Evolutionary conservation across 92 coral and sea anemone genomes (phyloP).

Genomic region (Paragorgia papillata): DNA sequence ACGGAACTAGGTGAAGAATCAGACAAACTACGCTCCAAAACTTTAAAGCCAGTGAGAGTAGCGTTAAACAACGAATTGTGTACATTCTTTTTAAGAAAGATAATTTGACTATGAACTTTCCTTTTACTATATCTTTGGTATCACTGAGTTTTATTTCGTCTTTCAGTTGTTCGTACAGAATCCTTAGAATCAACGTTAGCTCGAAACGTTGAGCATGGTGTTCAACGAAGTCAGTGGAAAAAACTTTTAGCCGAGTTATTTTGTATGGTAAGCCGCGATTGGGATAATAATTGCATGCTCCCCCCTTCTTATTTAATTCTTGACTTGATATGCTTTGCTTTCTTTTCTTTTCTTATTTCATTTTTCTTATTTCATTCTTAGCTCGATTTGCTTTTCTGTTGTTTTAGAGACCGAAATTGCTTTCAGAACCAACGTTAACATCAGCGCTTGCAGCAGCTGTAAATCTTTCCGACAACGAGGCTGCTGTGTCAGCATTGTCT

Average conservation of each 20-base stretch:
- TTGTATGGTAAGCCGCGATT: slow-evolving; percentile 57
- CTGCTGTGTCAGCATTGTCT: slow-evolving; percentile 41
- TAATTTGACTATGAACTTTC: too few species aligned
- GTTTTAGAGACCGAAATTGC: slow-evolving; percentile 72
- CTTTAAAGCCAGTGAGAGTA: too few species aligned
- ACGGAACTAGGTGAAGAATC: too few species aligned
- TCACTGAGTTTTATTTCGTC: not conserved
- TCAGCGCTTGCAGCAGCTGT: slow-evolving; percentile 73
- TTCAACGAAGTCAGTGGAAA: slow-evolving; percentile 75
- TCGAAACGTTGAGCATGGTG: slow-evolving; percentile 64
- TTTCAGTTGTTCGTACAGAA: slow-evolving; percentile 74
- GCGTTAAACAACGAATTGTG: too few species aligned
- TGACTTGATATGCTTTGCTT: not conserved
- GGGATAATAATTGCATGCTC: too few species aligned
- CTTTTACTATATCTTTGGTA: too few species aligned
- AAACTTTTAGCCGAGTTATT: slow-evolving; percentile 64
- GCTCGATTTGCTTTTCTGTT: not conserved
- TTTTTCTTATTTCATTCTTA: too few species aligned
- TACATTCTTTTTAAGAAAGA: too few species aligned
- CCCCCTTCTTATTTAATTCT: not conserved
- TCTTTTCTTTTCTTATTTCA: not conserved
- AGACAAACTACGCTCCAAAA: too few species aligned
- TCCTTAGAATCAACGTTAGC: slow-evolving; percentile 76
- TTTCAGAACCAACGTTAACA: slow-evolving; percentile 69
- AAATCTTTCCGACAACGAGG: slow-evolving; percentile 51